Percentiles rank a stretch among this genome's conserved stretches.
Evolutionary conservation across 2,797 vertebrate species (phyloP).

Genomic region (Anguilla megastoma): DNA sequence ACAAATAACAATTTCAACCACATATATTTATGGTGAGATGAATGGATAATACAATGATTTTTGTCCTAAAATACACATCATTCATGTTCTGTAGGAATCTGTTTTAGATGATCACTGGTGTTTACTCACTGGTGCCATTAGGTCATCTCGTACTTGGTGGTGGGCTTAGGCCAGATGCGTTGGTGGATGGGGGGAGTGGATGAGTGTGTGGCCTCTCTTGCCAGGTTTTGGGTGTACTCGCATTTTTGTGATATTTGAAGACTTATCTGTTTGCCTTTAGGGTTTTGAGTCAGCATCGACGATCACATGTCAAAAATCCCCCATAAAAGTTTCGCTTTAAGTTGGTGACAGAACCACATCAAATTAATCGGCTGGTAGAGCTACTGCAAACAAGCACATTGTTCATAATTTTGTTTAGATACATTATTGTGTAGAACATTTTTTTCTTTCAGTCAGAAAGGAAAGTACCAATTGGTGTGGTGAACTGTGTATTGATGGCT

Average conservation of each 20-base stretch:
- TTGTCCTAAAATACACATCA: too few species aligned
- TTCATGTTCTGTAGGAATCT: too few species aligned
- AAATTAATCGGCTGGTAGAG: not conserved
- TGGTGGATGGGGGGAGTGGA: not conserved
- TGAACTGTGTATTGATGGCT: not conserved
- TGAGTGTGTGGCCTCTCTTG: not conserved
- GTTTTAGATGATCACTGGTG: too few species aligned
- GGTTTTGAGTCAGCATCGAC: not conserved
- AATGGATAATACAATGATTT: too few species aligned
- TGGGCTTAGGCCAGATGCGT: too few species aligned
- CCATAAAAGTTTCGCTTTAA: not conserved
- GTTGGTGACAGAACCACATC: not conserved
- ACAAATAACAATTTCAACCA: too few species aligned
- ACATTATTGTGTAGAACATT: not conserved
- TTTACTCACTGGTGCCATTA: too few species aligned
- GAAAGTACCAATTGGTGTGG: not conserved
- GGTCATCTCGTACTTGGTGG: too few species aligned
- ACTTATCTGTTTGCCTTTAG: not conserved
- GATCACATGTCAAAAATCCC: not conserved
- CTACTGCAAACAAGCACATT: not conserved
- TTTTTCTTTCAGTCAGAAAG: not conserved
- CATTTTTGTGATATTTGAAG: not conserved
- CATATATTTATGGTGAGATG: too few species aligned
- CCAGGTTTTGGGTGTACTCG: too few species aligned
- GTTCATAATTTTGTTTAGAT: not conserved